These are phyloP conservation scores for Cotesia glomerata DNA, from an alignment of 1,140 invertebrate species.

Conservation along the genomic window DNA sequence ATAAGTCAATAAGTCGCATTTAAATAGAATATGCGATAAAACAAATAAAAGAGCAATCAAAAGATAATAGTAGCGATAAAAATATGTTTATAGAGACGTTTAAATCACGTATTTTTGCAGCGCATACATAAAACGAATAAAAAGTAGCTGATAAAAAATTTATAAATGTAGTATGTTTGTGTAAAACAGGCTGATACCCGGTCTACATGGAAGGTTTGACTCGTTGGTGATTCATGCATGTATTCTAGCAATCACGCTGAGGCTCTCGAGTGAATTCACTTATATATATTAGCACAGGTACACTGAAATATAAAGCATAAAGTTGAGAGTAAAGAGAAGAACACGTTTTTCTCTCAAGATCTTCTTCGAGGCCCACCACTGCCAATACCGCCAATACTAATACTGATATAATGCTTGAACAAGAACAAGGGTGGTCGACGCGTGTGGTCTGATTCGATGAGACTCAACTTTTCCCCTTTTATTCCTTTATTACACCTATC, in stretches of 20 bases:
- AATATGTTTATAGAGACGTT: too few relatives aligned
- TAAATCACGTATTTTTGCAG: too few relatives aligned
- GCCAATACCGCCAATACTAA: not conserved
- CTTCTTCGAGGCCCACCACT: not conserved
- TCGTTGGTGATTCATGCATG: conserved; percentile 16
- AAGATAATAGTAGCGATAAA: too few relatives aligned
- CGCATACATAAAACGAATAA: too few relatives aligned
- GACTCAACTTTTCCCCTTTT: not conserved
- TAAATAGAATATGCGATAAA: too few relatives aligned
- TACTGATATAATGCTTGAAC: not conserved
- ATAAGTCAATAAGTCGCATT: too few relatives aligned
- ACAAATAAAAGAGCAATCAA: too few relatives aligned
- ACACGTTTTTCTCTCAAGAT: conserved; percentile 28
- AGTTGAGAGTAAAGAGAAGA: not conserved
- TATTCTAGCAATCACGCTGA: conserved; percentile 11
- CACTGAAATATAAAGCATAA: not conserved
- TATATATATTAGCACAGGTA: not conserved
- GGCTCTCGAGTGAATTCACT: conserved; percentile 9
- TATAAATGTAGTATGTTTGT: too few relatives aligned
- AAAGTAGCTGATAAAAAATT: too few relatives aligned
- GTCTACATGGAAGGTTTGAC: not conserved
- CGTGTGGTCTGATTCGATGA: conserved; percentile 14
- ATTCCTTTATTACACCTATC: too few relatives aligned
- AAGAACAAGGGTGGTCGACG: conserved; percentile 27
- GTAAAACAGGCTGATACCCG: not conserved